Conservation (phyloP, 2,113 vertebrate species). For the Oxyura jamaicensis region DNA sequence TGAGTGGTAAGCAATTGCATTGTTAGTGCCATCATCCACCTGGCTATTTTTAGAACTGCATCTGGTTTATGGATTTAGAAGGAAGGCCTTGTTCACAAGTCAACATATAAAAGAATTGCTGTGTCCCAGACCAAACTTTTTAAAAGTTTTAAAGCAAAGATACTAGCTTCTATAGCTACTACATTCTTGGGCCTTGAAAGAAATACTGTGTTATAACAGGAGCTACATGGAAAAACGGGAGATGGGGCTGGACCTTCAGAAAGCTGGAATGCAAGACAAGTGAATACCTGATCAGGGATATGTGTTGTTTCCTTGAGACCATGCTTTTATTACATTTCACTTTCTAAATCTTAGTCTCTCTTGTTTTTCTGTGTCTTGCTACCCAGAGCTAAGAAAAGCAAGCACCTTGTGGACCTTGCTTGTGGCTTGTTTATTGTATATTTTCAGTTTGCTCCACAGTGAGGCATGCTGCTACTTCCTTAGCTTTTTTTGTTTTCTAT, state of each 20-base stretch:
- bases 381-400: not conserved
- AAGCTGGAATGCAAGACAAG: not conserved
- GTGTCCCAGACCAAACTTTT: not conserved
- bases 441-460: not conserved
- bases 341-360: not conserved
- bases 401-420: not conserved
- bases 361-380: not conserved
- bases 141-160: not conserved
- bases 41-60: not conserved
- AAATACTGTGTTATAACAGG: not conserved
- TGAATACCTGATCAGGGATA: not conserved
- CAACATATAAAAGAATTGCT: fast-evolving
- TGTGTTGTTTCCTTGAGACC: not conserved
- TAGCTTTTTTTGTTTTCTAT: not conserved
- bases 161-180: not conserved
- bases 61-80: not conserved
- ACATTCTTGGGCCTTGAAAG: not conserved
- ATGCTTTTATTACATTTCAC: not conserved
- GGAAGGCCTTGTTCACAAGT: not conserved
- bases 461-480: not conserved
- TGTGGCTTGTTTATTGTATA: not conserved
- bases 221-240: not conserved
- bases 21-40: not conserved
- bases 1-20: not conserved
- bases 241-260: not conserved